Conservation (phyloP, 1,140 invertebrate species). For the Drosophila albomicans region DNA sequence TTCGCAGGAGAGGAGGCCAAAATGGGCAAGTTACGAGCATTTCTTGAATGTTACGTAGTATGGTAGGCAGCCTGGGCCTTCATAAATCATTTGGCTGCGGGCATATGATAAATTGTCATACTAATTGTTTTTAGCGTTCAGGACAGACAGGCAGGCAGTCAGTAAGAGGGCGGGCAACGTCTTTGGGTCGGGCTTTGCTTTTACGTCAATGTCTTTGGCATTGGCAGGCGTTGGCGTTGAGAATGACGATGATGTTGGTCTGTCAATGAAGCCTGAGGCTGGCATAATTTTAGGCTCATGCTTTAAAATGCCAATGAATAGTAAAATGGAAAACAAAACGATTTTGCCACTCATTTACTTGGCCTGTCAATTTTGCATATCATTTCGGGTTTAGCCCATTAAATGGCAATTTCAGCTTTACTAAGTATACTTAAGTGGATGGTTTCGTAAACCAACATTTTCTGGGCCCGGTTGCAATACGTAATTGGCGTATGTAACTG, state of each 20-base stretch:
- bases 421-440: constrained; percentile 16
- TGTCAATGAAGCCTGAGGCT: constrained; percentile 36
- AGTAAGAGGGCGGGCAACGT: background rate
- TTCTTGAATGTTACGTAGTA: constrained; percentile 29
- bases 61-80: constrained; percentile 41
- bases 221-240: constrained; percentile 1
- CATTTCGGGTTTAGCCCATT: constrained; percentile 38
- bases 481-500: constrained; percentile 20
- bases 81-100: constrained; percentile 78
- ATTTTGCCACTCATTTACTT: constrained; percentile 59
- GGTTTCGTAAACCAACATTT: background rate
- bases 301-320: constrained; percentile 50
- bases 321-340: constrained; percentile 42
- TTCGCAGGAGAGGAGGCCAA: background rate
- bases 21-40: constrained; percentile 29
- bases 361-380: constrained; percentile 69
- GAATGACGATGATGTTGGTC: constrained; percentile 33
- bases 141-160: constrained; percentile 47
- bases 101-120: constrained; percentile 84
- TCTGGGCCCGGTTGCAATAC: constrained; percentile 3
- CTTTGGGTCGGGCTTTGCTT: constrained; percentile 12
- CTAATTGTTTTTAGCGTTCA: constrained; percentile 82
- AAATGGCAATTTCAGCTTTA: constrained; percentile 25
- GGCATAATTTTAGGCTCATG: constrained; percentile 18
- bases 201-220: constrained; percentile 13